These are phyloP conservation scores for Hippasteria phrygiana DNA, from an alignment of 53 echinoderm and acorn worm species.

Conservation along the genomic window DNA sequence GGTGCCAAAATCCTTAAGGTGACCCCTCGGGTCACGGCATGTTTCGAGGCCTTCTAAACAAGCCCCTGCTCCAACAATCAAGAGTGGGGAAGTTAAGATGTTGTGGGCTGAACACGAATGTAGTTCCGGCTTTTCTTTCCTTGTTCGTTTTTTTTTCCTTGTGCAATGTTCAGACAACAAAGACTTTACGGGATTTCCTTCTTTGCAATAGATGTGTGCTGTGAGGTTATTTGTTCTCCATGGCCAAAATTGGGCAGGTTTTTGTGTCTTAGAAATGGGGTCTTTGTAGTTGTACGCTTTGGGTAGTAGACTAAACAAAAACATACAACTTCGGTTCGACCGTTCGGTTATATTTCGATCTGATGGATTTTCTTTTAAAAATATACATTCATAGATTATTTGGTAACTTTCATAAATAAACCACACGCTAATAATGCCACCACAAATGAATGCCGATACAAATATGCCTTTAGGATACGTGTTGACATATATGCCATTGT, in stretches of 20 bases:
- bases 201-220: neutral
- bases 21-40: slow-evolving; percentile 24
- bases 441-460: neutral
- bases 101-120: slow-evolving; percentile 39
- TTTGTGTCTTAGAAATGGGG: neutral
- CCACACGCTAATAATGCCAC: neutral
- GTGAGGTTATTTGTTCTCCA: neutral
- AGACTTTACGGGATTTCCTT: neutral
- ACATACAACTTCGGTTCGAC: neutral
- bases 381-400: neutral
- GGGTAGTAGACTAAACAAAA: slow-evolving; percentile 11
- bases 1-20: neutral
- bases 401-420: slow-evolving; percentile 4
- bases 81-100: slow-evolving; percentile 15
- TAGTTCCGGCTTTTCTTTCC: slow-evolving; percentile 43
- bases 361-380: neutral
- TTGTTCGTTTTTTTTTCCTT: neutral
- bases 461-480: neutral
- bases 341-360: neutral
- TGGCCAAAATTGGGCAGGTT: slow-evolving; percentile 23
- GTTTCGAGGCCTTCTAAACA: slow-evolving; percentile 1
- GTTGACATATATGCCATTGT: neutral
- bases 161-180: slow-evolving; percentile 19
- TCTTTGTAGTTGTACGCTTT: neutral
- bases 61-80: slow-evolving; percentile 5